Evolutionary conservation across 2,797 vertebrate species (phyloP).

Genomic region (Myotis planiceps): DNA sequence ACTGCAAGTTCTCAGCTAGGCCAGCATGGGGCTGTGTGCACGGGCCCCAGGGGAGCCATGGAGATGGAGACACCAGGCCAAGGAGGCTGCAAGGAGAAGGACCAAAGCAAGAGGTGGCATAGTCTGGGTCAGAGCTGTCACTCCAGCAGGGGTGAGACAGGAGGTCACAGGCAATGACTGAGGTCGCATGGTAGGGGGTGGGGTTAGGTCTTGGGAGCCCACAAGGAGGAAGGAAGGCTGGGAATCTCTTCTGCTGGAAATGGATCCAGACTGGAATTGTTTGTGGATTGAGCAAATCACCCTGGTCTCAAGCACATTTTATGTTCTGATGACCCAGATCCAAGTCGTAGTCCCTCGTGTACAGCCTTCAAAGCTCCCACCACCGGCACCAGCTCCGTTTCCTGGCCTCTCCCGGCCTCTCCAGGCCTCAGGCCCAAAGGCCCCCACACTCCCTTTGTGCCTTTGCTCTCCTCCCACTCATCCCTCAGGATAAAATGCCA

Average conservation of each 20-base stretch:
- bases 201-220: not conserved
- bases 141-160: not conserved
- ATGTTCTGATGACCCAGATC: not conserved
- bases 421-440: rapidly evolving
- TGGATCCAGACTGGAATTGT: not conserved
- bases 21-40: rapidly evolving
- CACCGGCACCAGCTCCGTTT: not conserved
- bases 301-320: not conserved
- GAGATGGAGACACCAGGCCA: not conserved
- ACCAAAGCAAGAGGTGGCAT: not conserved
- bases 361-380: not conserved
- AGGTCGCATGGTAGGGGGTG: not conserved
- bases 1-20: not conserved
- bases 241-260: not conserved
- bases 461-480: not conserved
- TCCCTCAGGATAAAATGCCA: not conserved
- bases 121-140: not conserved
- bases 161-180: not conserved
- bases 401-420: not conserved
- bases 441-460: not conserved
- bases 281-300: not conserved
- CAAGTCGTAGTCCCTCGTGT: not conserved
- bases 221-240: not conserved
- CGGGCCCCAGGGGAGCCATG: not conserved
- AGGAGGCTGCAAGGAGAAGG: not conserved